phyloP scores from a whole-genome alignment of 53 echinoderm and acorn worm species.

The Arbacia lixula region DNA sequence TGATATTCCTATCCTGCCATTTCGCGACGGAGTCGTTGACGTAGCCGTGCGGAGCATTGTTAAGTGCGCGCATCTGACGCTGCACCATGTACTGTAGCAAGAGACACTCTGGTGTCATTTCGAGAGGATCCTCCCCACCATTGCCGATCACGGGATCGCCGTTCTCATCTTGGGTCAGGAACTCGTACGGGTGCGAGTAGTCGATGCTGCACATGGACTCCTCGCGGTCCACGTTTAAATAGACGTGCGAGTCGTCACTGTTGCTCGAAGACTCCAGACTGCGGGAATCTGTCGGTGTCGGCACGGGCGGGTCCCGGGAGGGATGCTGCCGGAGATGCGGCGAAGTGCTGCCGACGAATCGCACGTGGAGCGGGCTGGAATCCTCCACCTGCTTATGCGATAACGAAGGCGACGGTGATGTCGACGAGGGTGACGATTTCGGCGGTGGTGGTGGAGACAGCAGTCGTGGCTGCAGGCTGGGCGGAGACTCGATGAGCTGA shows the following conservation, averaged over 20 bases:
- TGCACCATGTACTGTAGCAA: conserved; percentile 57
- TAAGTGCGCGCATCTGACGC: conserved; percentile 59
- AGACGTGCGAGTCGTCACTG: conserved; percentile 62
- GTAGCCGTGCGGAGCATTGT: conserved; percentile 73
- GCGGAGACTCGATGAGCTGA: not conserved
- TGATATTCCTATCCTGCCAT: conserved; percentile 63
- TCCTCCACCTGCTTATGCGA: not conserved
- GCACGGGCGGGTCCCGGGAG: conserved; percentile 36
- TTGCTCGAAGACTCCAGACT: conserved; percentile 30
- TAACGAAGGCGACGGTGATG: conserved; percentile 5
- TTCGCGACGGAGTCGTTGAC: conserved; percentile 80
- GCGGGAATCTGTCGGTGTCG: conserved; percentile 13
- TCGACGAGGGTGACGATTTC: not conserved
- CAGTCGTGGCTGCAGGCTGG: not conserved
- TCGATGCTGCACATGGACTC: conserved; percentile 68
- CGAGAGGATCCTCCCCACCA: conserved; percentile 3
- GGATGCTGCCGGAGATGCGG: not conserved
- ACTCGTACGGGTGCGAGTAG: conserved; percentile 79
- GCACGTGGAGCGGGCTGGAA: conserved; percentile 19
- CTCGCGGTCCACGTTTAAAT: conserved; percentile 71
- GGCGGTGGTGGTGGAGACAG: conserved; percentile 25
- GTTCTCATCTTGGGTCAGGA: conserved; percentile 58
- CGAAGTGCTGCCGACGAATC: conserved; percentile 43
- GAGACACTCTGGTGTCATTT: conserved; percentile 51
- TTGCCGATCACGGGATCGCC: conserved; percentile 54